A percentile compares a stretch with the other conserved stretches of the same genome.
phyloP scores from a whole-genome alignment of 2,113 vertebrate genomes.

The Malurus alboscapulatus region DNA sequence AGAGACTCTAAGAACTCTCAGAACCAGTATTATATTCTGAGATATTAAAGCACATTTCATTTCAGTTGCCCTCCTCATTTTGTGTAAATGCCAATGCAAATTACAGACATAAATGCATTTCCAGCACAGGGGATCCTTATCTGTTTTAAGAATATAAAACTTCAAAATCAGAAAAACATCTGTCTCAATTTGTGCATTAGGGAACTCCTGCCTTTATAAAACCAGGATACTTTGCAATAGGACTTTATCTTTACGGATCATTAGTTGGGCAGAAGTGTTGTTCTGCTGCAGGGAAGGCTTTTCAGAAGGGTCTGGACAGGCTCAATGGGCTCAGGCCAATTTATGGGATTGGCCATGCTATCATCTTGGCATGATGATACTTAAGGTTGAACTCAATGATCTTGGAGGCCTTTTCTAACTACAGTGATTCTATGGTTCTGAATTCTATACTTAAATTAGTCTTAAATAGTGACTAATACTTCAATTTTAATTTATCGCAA shows the following conservation, averaged over 20 bases:
- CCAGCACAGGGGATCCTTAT: background rate
- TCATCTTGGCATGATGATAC: background rate
- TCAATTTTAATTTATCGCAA: background rate
- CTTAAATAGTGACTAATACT: background rate
- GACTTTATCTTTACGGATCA: background rate
- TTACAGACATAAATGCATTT: background rate
- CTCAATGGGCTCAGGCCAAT: background rate
- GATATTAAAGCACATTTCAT: background rate
- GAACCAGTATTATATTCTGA: background rate
- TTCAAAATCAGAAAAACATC: background rate
- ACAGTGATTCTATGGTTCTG: background rate
- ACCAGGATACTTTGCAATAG: background rate
- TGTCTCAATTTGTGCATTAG: background rate
- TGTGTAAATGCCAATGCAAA: background rate
- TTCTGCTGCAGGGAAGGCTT: background rate
- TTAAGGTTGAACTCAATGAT: rapidly evolving
- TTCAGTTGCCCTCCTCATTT: background rate
- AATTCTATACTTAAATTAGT: background rate
- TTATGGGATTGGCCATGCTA: background rate
- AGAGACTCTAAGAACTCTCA: no score
- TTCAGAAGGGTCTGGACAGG: background rate
- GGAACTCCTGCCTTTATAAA: background rate
- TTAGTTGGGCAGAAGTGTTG: background rate
- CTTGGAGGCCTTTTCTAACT: background rate
- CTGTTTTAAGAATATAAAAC: background rate